These are phyloP conservation scores for Eudorcas thomsonii DNA, from an alignment of 2,113 vertebrate genomes.

Conservation along the genomic window DNA sequence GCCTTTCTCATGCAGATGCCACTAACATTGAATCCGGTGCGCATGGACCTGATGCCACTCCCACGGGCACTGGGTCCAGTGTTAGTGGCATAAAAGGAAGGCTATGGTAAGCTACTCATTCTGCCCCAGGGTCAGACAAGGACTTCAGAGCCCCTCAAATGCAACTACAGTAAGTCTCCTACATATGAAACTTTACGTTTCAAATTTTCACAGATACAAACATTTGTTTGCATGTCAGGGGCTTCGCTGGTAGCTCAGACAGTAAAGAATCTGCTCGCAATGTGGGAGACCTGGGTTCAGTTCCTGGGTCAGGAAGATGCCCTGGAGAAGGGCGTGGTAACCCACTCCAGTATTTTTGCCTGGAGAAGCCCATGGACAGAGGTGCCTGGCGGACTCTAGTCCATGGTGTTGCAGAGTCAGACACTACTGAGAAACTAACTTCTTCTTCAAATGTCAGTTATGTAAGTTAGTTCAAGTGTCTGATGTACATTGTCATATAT, in stretches of 20 bases:
- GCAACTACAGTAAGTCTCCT: background rate
- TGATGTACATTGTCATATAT: background rate
- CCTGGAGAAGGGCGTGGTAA: background rate
- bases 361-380: background rate
- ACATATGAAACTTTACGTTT: background rate
- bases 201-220: background rate
- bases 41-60: background rate
- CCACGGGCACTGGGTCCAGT: background rate
- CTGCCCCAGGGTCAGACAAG: background rate
- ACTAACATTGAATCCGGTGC: background rate
- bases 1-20: background rate
- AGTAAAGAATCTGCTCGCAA: background rate
- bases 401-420: background rate
- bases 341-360: background rate
- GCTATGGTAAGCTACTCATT: background rate
- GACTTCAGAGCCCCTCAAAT: background rate
- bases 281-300: background rate
- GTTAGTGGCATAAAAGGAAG: background rate
- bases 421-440: background rate
- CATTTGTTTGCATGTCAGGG: background rate
- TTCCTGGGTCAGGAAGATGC: background rate
- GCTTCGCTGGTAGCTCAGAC: background rate
- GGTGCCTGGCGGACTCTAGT: background rate
- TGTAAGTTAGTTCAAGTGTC: background rate
- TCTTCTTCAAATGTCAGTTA: background rate